Evolutionary conservation across 2,888 invertebrate genomes (phyloP).

Genomic region (Metacarcinus magister): DNA sequence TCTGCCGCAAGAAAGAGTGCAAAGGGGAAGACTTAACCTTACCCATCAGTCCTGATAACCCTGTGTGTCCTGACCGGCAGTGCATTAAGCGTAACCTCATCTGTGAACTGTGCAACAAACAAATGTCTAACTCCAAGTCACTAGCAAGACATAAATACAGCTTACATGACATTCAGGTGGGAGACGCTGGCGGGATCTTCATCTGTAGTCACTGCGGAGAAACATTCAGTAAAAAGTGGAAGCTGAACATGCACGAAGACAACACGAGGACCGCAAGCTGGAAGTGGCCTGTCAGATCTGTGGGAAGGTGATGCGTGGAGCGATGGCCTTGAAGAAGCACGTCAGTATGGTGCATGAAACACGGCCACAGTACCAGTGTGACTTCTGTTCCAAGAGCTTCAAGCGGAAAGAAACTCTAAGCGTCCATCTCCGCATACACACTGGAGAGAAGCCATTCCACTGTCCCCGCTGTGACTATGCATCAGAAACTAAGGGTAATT

Average conservation of each 20-base stretch:
- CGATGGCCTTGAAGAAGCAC: slow-evolving; percentile 82
- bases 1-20: slow-evolving; percentile 82
- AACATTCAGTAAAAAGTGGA: slow-evolving; percentile 82
- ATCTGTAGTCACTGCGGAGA: slow-evolving; percentile 82
- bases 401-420: slow-evolving; percentile 81
- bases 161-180: slow-evolving; percentile 80
- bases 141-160: slow-evolving; percentile 81
- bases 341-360: slow-evolving; percentile 82
- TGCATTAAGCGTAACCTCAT: slow-evolving; percentile 81
- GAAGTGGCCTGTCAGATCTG: slow-evolving; percentile 79
- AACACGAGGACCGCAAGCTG: slow-evolving; percentile 81
- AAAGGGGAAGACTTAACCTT: slow-evolving; percentile 81
- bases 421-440: slow-evolving; percentile 81
- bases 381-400: slow-evolving; percentile 80
- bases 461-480: slow-evolving; percentile 82
- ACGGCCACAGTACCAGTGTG: slow-evolving; percentile 77
- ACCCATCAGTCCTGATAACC: slow-evolving; percentile 82
- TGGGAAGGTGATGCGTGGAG: slow-evolving; percentile 81
- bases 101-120: slow-evolving; percentile 81
- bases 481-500: slow-evolving; percentile 82
- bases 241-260: slow-evolving; percentile 82
- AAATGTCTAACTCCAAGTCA: slow-evolving; percentile 82
- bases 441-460: slow-evolving; percentile 82
- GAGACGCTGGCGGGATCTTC: slow-evolving; percentile 78
- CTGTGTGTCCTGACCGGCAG: slow-evolving; percentile 82